Evolutionary conservation across 2,888 invertebrate species (phyloP).

Genomic region (Taenaris catops): DNA sequence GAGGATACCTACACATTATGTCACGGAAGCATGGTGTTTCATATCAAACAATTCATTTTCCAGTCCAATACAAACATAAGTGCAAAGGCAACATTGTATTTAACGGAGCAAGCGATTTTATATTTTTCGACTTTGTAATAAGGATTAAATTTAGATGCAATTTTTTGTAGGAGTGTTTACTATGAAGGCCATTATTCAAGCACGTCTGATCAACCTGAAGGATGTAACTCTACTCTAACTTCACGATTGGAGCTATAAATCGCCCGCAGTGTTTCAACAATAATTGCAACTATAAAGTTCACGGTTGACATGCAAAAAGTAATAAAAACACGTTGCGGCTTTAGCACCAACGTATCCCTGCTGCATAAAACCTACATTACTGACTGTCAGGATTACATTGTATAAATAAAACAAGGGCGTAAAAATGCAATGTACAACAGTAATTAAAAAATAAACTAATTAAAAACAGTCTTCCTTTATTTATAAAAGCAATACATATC

Average conservation of each 20-base stretch:
- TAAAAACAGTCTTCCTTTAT: not conserved
- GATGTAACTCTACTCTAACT: slow-evolving; percentile 27
- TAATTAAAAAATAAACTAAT: not conserved
- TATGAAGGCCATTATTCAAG: slow-evolving; percentile 17
- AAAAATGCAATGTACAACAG: not conserved
- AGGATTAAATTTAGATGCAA: not conserved
- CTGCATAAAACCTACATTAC: slow-evolving; percentile 30
- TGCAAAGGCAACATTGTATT: too few species aligned
- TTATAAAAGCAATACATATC: too few species aligned
- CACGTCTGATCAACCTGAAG: slow-evolving; percentile 27
- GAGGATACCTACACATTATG: too few species aligned
- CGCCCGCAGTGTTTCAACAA: slow-evolving; percentile 43
- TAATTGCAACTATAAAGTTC: slow-evolving; percentile 63
- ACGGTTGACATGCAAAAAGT: slow-evolving; percentile 57
- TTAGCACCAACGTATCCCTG: slow-evolving; percentile 30
- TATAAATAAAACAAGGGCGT: slow-evolving; percentile 3
- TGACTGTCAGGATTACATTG: slow-evolving; percentile 16
- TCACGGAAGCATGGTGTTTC: too few species aligned
- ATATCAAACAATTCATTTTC: too few species aligned
- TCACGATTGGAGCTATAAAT: slow-evolving; percentile 42
- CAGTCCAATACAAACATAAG: too few species aligned
- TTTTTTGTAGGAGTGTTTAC: not conserved
- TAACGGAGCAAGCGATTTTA: slow-evolving; percentile 1
- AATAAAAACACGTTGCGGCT: slow-evolving; percentile 50
- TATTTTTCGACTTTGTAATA: not conserved